A percentile compares a stretch with the other conserved stretches of the same genome.
Conservation (phyloP, 2,113 vertebrate species). For the western clawed frog (Xenopus tropicalis) region UCB_Xtro_10.0 CM004447.2:142485001-142485500, state of each 20-base stretch:
- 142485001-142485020: conserved; percentile 64
- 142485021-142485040: conserved; percentile 69
- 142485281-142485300: conserved; percentile 45
- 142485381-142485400: too few species aligned
- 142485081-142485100: conserved; percentile 65
- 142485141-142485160: conserved; percentile 91
- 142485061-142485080: conserved; percentile 71
- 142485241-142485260: conserved; percentile 74
- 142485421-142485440: too few species aligned
- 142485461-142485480: too few species aligned
- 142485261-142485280: too few species aligned
- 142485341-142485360: too few species aligned
- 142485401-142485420: too few species aligned
- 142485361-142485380: too few species aligned
- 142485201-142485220: conserved; percentile 75
- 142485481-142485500: too few species aligned
- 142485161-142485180: conserved; percentile 81
- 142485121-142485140: conserved; percentile 83
- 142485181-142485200: conserved; percentile 75
- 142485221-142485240: conserved; percentile 78
- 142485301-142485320: too few species aligned
- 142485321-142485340: too few species aligned
- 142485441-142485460: too few species aligned
- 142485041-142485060: conserved; percentile 75
- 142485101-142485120: conserved; percentile 73